phyloP scores from a whole-genome alignment of 2,797 vertebrate species.

The Mallotus villosus region DNA sequence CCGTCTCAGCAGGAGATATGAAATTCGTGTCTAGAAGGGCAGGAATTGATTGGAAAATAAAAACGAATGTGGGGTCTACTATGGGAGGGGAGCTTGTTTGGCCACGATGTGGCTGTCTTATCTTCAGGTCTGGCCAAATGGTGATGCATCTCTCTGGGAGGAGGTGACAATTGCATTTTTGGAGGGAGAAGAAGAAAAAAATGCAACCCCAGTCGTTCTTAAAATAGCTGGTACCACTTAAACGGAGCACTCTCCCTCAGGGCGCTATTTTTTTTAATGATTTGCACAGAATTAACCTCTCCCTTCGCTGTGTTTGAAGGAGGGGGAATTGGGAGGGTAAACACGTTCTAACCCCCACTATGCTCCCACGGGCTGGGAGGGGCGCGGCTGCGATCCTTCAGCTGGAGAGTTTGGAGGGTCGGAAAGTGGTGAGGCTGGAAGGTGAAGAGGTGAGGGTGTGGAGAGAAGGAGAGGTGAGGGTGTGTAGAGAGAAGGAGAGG shows the following conservation, averaged over 20 bases:
- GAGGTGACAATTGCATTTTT: slow-evolving; percentile 61
- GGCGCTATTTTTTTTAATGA: slow-evolving; percentile 75
- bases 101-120: not conserved
- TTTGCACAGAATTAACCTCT: slow-evolving; percentile 64
- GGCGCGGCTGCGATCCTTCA: not conserved
- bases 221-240: slow-evolving; percentile 67
- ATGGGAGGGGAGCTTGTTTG: slow-evolving; percentile 45
- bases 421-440: not conserved
- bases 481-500: too few relatives aligned
- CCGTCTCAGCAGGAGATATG: slow-evolving; percentile 69
- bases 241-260: slow-evolving; percentile 61
- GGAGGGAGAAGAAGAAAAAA: slow-evolving; percentile 40
- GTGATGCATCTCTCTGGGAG: slow-evolving; percentile 60
- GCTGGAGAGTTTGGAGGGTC: not conserved
- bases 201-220: slow-evolving; percentile 60
- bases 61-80: slow-evolving; percentile 63
- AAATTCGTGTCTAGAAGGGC: slow-evolving; percentile 70
- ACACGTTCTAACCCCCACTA: slow-evolving; percentile 52
- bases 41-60: slow-evolving; percentile 74
- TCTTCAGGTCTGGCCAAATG: slow-evolving; percentile 48
- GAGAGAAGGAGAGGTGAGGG: not conserved
- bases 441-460: too few relatives aligned
- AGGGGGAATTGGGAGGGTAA: slow-evolving; percentile 55
- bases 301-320: slow-evolving; percentile 29
- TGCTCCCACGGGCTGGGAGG: slow-evolving; percentile 15